Percentiles rank a stretch among this genome's conserved stretches.
Evolutionary conservation across 2,113 vertebrate species (phyloP).

Genomic region (Microcebus murinus): DNA sequence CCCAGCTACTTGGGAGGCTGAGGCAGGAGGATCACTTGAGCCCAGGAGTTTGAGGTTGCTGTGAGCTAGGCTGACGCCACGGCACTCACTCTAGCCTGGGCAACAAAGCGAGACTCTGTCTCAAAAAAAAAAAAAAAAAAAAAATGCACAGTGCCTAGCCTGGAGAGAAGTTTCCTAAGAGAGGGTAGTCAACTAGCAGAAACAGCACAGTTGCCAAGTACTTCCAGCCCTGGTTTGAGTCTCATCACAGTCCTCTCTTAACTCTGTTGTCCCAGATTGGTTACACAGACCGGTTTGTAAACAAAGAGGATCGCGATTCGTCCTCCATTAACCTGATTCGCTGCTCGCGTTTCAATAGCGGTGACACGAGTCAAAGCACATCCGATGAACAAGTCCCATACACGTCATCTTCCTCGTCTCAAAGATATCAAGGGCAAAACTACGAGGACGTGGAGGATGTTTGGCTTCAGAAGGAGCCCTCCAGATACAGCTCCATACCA

Average conservation of each 20-base stretch:
- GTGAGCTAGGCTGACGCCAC: too few species aligned
- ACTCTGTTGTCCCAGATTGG: constrained; percentile 46
- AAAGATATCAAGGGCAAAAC: background rate
- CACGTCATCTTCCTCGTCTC: background rate
- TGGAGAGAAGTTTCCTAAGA: background rate
- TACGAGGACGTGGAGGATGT: background rate
- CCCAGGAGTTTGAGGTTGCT: too few species aligned
- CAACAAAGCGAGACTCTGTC: too few species aligned
- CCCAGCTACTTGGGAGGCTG: too few species aligned
- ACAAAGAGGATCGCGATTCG: fast-evolving
- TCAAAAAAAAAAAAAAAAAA: too few species aligned
- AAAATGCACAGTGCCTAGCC: background rate
- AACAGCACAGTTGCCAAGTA: background rate
- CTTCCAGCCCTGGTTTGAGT: background rate
- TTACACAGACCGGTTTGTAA: constrained; percentile 65
- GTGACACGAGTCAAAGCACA: fast-evolving
- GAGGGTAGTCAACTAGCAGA: background rate
- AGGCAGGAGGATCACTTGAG: too few species aligned
- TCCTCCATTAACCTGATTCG: constrained; percentile 71
- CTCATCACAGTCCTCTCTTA: background rate
- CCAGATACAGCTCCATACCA: background rate
- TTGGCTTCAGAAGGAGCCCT: background rate
- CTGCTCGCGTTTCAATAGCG: constrained; percentile 56
- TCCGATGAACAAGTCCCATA: background rate
- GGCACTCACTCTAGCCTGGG: too few species aligned